A percentile compares a stretch with the other conserved stretches of the same genome.
Evolutionary conservation across 2,797 vertebrate genomes (phyloP).

Genomic region (Gobionotothen gibberifrons): DNA sequence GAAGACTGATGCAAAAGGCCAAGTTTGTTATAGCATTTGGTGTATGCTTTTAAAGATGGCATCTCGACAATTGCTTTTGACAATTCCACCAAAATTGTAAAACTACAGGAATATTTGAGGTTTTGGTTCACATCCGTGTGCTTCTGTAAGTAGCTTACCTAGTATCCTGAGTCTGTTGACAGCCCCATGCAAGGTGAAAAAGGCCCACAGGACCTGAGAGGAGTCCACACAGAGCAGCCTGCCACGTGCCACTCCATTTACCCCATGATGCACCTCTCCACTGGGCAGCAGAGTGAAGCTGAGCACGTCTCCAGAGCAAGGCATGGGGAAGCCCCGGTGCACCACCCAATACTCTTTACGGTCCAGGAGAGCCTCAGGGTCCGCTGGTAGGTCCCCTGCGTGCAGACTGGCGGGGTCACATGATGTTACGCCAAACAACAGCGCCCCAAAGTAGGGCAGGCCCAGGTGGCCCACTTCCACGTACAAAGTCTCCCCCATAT

Average conservation of each 20-base stretch:
- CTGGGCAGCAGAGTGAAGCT: conserved; percentile 92
- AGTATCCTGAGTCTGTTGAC: conserved; percentile 96
- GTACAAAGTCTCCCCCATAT: conserved; percentile 92
- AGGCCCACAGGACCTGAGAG: conserved; percentile 95
- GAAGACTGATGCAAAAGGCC: neutral
- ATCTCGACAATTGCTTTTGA: neutral
- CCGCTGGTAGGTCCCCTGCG: conserved; percentile 91
- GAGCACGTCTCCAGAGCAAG: conserved; percentile 91
- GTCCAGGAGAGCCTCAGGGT: conserved; percentile 94
- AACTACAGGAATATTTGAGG: neutral
- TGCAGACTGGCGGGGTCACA: conserved; percentile 93
- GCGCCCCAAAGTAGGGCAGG: conserved; percentile 91
- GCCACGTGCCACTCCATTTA: conserved; percentile 91
- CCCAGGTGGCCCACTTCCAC: conserved; percentile 94
- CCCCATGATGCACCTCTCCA: conserved; percentile 94
- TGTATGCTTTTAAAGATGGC: neutral
- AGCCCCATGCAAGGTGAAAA: conserved; percentile 94
- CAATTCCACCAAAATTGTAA: neutral
- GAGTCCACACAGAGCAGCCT: conserved; percentile 96
- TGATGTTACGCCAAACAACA: conserved; percentile 95
- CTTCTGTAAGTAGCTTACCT: conserved; percentile 77
- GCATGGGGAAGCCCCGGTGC: conserved; percentile 90
- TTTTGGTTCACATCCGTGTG: neutral
- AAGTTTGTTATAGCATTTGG: neutral
- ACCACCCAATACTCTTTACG: conserved; percentile 99